phyloP scores from a whole-genome alignment of 2,797 vertebrate genomes.

The Diplodus puntazzo region DNA sequence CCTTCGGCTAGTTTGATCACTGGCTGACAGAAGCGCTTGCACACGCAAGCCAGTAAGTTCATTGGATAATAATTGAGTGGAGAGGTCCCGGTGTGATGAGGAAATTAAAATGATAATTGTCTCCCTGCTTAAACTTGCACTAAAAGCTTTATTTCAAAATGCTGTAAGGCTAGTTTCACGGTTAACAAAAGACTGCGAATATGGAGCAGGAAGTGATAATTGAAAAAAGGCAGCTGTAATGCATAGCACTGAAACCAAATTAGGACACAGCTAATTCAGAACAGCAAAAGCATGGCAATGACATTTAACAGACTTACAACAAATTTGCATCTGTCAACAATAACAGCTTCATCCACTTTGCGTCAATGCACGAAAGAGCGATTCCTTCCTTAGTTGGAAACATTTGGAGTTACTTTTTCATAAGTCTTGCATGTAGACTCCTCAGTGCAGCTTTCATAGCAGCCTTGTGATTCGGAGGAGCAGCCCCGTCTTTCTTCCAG shows the following conservation, averaged over 20 bases:
- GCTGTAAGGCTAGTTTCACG: slow-evolving; percentile 19
- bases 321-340: slow-evolving; percentile 39
- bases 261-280: slow-evolving; percentile 29
- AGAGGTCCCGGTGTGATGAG: slow-evolving; percentile 13
- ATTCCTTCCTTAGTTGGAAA: slow-evolving; percentile 8
- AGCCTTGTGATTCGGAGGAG: slow-evolving; percentile 26
- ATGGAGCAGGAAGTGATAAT: slow-evolving; percentile 30
- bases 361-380: slow-evolving; percentile 3
- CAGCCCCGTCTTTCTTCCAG: not conserved
- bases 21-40: slow-evolving; percentile 11
- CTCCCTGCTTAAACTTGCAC: slow-evolving; percentile 28
- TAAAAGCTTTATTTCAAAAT: slow-evolving; percentile 43
- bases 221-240: slow-evolving; percentile 40
- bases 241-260: slow-evolving; percentile 31
- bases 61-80: slow-evolving; percentile 18
- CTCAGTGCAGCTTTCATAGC: slow-evolving; percentile 24
- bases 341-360: slow-evolving; percentile 18
- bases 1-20: slow-evolving; percentile 11
- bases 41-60: slow-evolving; percentile 5
- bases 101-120: slow-evolving; percentile 50
- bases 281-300: slow-evolving; percentile 29
- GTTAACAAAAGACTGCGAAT: slow-evolving; percentile 32
- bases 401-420: slow-evolving; percentile 9
- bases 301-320: slow-evolving; percentile 36
- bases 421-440: slow-evolving; percentile 19